phyloP scores from a whole-genome alignment of 2,888 invertebrate species.

The Lasioglossum calceatum region DNA sequence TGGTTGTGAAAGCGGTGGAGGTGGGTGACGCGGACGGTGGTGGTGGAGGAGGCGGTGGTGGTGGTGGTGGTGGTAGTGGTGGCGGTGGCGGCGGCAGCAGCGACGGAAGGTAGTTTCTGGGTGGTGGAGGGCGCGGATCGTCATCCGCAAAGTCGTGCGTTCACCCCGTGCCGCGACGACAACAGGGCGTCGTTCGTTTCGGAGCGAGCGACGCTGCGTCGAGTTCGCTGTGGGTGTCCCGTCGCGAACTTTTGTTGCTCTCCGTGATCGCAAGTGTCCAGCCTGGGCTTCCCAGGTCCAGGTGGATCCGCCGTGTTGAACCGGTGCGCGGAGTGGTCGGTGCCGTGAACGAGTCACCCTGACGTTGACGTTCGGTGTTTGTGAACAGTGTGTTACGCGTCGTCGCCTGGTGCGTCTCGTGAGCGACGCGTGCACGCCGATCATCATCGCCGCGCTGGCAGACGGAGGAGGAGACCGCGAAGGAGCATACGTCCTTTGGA shows the following conservation, averaged over 20 bases:
- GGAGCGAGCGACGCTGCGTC: slow-evolving; percentile 70
- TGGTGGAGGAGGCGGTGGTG: slow-evolving; percentile 27
- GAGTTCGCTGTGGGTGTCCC: slow-evolving; percentile 56
- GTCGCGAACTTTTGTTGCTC: slow-evolving; percentile 52
- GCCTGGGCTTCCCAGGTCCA: too few relatives aligned
- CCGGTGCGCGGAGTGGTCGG: not conserved
- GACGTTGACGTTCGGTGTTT: slow-evolving; percentile 5
- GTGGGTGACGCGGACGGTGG: slow-evolving; percentile 62
- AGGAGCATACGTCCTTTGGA: slow-evolving; percentile 35
- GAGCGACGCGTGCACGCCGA: slow-evolving; percentile 12
- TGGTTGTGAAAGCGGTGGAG: slow-evolving; percentile 57
- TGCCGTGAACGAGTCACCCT: not conserved
- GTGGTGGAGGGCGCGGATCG: slow-evolving; percentile 80
- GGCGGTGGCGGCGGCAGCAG: slow-evolving; percentile 56
- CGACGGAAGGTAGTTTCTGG: slow-evolving; percentile 78
- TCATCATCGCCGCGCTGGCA: not conserved
- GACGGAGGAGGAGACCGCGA: not conserved
- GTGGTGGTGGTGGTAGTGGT: slow-evolving; percentile 13
- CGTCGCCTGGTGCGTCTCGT: not conserved
- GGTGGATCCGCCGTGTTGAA: not conserved
- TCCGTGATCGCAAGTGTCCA: not conserved
- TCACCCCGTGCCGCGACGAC: slow-evolving; percentile 83
- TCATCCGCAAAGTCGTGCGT: slow-evolving; percentile 82
- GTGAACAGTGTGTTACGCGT: not conserved
- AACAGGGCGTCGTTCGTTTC: slow-evolving; percentile 81